Percentiles rank a stretch among this genome's conserved stretches.
phyloP scores from a whole-genome alignment of 2,797 vertebrate species.

The Spea hammondii region DNA sequence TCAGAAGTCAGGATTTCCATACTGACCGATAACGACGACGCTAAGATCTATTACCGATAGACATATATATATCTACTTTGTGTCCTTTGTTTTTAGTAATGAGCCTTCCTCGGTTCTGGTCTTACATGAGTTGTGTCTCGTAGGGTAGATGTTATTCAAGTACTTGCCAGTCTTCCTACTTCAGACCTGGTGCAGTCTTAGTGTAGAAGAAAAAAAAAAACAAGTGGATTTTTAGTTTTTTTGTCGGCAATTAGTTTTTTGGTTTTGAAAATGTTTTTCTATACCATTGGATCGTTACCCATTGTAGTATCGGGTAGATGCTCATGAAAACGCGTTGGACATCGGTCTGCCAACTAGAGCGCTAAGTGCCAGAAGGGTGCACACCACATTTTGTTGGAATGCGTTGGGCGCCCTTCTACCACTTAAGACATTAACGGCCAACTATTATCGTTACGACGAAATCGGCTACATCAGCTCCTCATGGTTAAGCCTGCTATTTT shows the following conservation, averaged over 20 bases:
- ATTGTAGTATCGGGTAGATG: too few relatives aligned
- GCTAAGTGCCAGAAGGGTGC: too few relatives aligned
- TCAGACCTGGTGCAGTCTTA: conserved; percentile 2
- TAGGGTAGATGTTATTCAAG: background rate
- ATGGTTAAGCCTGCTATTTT: too few relatives aligned
- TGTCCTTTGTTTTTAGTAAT: background rate
- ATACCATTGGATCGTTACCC: too few relatives aligned
- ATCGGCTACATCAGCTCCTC: too few relatives aligned
- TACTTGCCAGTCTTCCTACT: conserved; percentile 1
- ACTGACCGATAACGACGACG: conserved; percentile 10
- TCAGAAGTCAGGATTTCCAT: conserved; percentile 24
- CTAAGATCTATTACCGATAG: conserved; percentile 7
- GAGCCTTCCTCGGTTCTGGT: background rate
- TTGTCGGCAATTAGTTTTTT: background rate
- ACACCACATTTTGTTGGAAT: too few relatives aligned
- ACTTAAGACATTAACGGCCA: too few relatives aligned
- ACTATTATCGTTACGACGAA: too few relatives aligned
- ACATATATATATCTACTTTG: conserved; percentile 5
- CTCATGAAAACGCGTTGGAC: too few relatives aligned
- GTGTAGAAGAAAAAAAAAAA: background rate
- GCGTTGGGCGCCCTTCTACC: too few relatives aligned
- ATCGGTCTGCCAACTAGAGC: background rate
- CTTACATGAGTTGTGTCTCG: background rate
- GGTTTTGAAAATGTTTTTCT: background rate
- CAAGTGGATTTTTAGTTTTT: background rate